Evolutionary conservation across 1,140 invertebrate species (phyloP).

Genomic region (Diuraphis noxia): DNA sequence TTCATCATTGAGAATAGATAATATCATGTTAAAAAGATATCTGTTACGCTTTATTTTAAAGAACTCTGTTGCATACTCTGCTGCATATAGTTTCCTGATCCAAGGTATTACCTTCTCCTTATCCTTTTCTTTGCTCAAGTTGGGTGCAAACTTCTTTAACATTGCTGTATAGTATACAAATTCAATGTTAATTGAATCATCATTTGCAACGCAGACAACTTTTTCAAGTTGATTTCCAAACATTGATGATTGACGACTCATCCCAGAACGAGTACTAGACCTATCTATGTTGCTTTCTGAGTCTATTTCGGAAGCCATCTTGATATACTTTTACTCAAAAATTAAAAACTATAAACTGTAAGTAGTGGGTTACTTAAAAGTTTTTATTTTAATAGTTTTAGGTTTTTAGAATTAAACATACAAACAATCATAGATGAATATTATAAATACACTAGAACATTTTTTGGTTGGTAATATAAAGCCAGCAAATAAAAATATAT

Average conservation of each 20-base stretch:
- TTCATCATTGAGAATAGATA: conserved; percentile 58
- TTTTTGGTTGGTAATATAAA: neutral
- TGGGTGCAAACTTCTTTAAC: conserved; percentile 56
- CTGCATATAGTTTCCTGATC: conserved; percentile 57
- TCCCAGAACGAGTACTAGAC: neutral
- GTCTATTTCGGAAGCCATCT: neutral
- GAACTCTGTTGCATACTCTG: conserved; percentile 57
- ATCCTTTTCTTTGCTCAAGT: conserved; percentile 55
- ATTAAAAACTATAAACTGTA: neutral
- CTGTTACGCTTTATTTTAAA: conserved; percentile 58
- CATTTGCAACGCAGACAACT: neutral
- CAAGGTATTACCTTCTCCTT: conserved; percentile 55
- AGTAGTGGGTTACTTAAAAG: neutral
- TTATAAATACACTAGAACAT: neutral
- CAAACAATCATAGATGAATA: neutral
- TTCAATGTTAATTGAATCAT: conserved; percentile 53
- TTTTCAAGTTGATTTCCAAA: neutral
- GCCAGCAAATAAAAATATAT: neutral
- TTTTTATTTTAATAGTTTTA: neutral
- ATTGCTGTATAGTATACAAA: conserved; percentile 55
- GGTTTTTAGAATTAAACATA: neutral
- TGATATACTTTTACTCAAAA: neutral
- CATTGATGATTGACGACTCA: neutral
- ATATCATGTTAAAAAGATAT: conserved; percentile 56
- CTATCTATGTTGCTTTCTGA: neutral